Evolutionary conservation across 53 echinoderm and acorn worm species (phyloP).

Genomic region (Echinarachnius parma): DNA sequence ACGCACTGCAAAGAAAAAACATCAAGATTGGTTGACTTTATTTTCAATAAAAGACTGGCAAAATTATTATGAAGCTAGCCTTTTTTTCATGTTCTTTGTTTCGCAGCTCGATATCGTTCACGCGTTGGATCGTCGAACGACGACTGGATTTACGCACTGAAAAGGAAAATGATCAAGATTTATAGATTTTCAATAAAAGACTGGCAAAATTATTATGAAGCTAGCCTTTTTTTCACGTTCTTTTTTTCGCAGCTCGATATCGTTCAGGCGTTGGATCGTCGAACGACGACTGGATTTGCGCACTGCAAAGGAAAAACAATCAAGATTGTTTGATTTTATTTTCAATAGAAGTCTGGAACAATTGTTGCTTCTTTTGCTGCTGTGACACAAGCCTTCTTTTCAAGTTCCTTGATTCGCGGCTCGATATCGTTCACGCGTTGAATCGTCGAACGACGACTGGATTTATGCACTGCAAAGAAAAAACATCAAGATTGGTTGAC

Average conservation of each 20-base stretch:
- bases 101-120: conserved; percentile 70
- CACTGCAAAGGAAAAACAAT: too few relatives aligned
- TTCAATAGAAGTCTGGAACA: too few relatives aligned
- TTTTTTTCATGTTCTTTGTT: conserved; percentile 74
- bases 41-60: too few relatives aligned
- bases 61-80: conserved; percentile 37
- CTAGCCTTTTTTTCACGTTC: too few relatives aligned
- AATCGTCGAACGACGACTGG: conserved; percentile 70
- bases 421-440: conserved; percentile 78
- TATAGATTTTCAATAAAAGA: too few relatives aligned
- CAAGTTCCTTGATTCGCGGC: conserved; percentile 71
- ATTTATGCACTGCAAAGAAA: conserved; percentile 72
- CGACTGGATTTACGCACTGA: conserved; percentile 85
- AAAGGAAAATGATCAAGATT: conserved; percentile 7
- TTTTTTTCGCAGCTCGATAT: too few relatives aligned
- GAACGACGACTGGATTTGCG: too few relatives aligned
- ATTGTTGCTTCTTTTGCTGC: conserved; percentile 53
- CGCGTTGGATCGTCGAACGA: conserved; percentile 72
- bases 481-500: too few relatives aligned
- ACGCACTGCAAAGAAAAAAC: conserved; percentile 58
- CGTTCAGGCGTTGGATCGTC: too few relatives aligned
- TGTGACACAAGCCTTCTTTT: conserved; percentile 50
- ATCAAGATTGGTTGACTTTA: too few relatives aligned
- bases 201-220: too few relatives aligned
- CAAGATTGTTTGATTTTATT: too few relatives aligned